Conservation (phyloP, 2,888 invertebrate genomes). For the Pollenia labialis region DNA sequence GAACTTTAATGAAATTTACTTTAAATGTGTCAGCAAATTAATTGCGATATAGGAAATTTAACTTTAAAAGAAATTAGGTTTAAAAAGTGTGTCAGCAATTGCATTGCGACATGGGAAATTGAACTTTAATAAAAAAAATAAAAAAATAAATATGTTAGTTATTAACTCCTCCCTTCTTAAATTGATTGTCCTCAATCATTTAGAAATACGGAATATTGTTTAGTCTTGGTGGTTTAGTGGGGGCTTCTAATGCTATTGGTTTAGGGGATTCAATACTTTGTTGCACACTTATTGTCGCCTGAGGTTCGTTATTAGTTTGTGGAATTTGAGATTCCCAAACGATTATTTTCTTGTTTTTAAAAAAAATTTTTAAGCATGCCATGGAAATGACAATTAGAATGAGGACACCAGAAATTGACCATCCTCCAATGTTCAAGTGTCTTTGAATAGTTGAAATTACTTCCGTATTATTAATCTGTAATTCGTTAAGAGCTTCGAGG, state of each 20-base stretch:
- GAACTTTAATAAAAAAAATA: constrained; percentile 6
- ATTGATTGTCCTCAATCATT: no score
- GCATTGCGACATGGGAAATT: constrained; percentile 10
- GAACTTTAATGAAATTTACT: no score
- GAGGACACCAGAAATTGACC: background rate
- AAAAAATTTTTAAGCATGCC: background rate
- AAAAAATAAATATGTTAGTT: constrained; percentile 17
- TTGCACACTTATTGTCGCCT: background rate
- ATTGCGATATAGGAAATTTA: no score
- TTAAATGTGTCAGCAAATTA: no score
- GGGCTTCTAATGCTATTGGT: constrained; percentile 9
- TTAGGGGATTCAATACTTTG: background rate
- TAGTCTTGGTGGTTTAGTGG: background rate
- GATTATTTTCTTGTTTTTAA: background rate
- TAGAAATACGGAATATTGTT: no score
- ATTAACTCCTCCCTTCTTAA: constrained; percentile 11
- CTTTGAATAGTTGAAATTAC: background rate
- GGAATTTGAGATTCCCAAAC: constrained; percentile 30
- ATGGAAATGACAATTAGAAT: background rate
- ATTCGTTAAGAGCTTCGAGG: no score
- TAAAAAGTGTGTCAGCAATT: constrained; percentile 1
- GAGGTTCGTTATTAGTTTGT: background rate
- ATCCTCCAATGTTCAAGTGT: constrained; percentile 6
- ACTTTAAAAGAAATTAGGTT: background rate
- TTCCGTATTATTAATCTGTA: constrained; percentile 22